Conservation (phyloP, 2,888 invertebrate species). For the Cerastis rubricosa region DNA sequence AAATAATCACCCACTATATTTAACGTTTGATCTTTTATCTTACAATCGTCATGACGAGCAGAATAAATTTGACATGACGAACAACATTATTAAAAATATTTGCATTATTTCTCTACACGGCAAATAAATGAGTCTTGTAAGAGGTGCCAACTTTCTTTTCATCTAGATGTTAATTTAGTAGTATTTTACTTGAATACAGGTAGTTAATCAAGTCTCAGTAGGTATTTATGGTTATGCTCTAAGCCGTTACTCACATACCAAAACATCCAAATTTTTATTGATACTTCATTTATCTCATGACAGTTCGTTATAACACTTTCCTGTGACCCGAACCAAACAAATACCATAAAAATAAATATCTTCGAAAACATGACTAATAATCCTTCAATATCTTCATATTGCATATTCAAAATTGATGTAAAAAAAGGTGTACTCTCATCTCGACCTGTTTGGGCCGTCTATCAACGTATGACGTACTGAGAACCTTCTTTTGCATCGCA, state of each 20-base stretch:
- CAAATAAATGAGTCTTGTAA: constrained; percentile 34
- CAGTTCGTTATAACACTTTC: constrained; percentile 78
- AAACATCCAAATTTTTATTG: constrained; percentile 53
- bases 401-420: constrained; percentile 82
- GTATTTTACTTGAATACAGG: background rate
- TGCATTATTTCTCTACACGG: constrained; percentile 25
- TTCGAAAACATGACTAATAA: constrained; percentile 83
- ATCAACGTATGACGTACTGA: constrained; percentile 88
- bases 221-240: background rate
- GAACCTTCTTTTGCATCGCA: constrained; percentile 64
- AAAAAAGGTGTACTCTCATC: constrained; percentile 81
- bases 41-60: constrained; percentile 32
- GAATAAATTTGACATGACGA: constrained; percentile 34
- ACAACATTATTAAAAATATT: constrained; percentile 30
- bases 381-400: constrained; percentile 89
- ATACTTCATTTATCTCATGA: constrained; percentile 73
- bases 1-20: background rate
- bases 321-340: constrained; percentile 74
- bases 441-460: constrained; percentile 85
- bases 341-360: constrained; percentile 75
- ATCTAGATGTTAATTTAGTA: constrained; percentile 12
- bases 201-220: constrained; percentile 24
- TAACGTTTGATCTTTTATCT: constrained; percentile 17
- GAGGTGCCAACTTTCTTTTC: constrained; percentile 31
- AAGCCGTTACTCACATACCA: constrained; percentile 10